Percentiles rank a stretch among this genome's conserved stretches.
Conservation (phyloP, 2,797 vertebrate genomes). For the Danionella dracula region DNA sequence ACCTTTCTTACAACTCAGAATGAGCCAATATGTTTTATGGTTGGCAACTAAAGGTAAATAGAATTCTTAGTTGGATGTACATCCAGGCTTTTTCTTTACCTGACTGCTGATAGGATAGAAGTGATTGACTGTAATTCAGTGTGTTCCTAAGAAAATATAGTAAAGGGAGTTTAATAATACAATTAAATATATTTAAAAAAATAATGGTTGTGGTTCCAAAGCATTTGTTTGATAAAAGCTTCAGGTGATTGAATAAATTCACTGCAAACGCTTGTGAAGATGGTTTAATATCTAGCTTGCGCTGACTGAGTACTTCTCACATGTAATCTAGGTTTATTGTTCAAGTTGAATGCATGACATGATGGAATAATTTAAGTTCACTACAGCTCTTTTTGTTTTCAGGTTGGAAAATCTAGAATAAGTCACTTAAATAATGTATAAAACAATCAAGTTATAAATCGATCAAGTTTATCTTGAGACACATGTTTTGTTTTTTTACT, state of each 20-base stretch:
- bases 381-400: not conserved
- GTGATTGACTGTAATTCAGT: not conserved
- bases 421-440: too few species aligned
- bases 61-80: not conserved
- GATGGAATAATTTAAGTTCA: slow-evolving; percentile 1
- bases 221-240: slow-evolving; percentile 2
- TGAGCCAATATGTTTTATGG: not conserved
- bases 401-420: not conserved
- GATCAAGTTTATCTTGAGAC: too few species aligned
- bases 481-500: too few species aligned
- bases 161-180: too few species aligned
- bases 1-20: not conserved
- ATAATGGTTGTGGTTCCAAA: not conserved
- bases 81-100: not conserved
- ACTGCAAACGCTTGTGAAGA: not conserved
- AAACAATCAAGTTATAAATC: too few species aligned
- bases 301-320: not conserved
- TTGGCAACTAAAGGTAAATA: not conserved
- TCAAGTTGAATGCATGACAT: not conserved
- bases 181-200: not conserved
- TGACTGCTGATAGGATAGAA: not conserved
- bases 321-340: not conserved
- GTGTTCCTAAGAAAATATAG: too few species aligned
- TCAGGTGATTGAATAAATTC: slow-evolving; percentile 1
- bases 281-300: slow-evolving; percentile 14